Evolutionary conservation across 1,140 invertebrate species (phyloP).

Genomic region (Calephelis nemesis): DNA sequence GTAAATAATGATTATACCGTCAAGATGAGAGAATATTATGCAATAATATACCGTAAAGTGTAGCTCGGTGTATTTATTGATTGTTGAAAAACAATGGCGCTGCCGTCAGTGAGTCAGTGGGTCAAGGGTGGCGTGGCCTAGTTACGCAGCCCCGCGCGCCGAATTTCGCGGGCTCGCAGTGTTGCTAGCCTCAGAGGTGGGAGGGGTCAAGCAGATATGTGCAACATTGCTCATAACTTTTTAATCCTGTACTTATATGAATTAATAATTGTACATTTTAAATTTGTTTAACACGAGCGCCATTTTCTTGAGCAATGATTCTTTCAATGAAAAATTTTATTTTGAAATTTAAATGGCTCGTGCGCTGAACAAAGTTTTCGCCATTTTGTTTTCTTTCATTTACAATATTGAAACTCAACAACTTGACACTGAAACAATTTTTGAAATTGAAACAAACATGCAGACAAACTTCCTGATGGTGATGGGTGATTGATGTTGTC

Average conservation of each 20-base stretch:
- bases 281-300: constrained; percentile 9
- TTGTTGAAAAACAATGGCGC: constrained; percentile 76
- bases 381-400: no score
- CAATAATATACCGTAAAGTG: constrained; percentile 60
- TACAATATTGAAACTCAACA: no score
- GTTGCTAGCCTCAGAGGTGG: constrained; percentile 66
- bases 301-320: constrained; percentile 12
- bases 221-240: constrained; percentile 9
- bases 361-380: not conserved
- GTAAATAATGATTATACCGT: not conserved
- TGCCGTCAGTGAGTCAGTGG: constrained; percentile 73
- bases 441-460: no score
- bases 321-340: constrained; percentile 20
- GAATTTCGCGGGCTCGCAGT: constrained; percentile 67
- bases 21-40: constrained; percentile 54
- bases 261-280: constrained; percentile 6
- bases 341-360: not conserved
- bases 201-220: constrained; percentile 38
- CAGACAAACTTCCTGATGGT: no score
- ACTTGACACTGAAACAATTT: no score
- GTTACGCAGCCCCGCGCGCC: constrained; percentile 65
- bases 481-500: no score
- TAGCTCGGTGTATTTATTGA: constrained; percentile 71
- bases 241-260: not conserved
- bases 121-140: constrained; percentile 72